phyloP scores from a whole-genome alignment of 2,113 vertebrate genomes.

The Cathartes aura region DNA sequence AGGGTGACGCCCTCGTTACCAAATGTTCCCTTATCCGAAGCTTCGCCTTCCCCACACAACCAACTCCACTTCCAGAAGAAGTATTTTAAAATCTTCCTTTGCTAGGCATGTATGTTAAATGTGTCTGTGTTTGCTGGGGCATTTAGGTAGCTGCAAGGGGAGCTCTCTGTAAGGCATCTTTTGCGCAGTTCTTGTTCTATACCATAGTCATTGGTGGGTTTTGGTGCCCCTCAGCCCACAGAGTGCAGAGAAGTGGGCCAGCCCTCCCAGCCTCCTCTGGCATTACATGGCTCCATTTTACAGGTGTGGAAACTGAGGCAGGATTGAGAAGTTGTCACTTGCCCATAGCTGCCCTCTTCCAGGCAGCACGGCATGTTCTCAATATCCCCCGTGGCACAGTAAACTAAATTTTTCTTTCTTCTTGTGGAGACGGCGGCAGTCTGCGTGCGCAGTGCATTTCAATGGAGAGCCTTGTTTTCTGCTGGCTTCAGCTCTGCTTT shows the following conservation, averaged over 20 bases:
- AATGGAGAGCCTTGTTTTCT: constrained; percentile 34
- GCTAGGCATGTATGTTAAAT: not conserved
- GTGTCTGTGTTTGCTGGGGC: not conserved
- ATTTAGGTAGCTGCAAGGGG: not conserved
- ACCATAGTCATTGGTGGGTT: rapidly evolving
- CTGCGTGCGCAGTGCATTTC: not conserved
- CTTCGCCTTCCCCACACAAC: not conserved
- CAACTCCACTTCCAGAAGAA: not conserved
- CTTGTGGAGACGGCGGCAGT: rapidly evolving
- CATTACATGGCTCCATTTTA: not conserved
- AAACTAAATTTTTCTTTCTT: not conserved
- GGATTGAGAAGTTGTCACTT: not conserved
- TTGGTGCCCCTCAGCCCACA: not conserved
- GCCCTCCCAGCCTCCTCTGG: not conserved
- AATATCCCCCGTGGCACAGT: rapidly evolving
- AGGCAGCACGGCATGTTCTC: not conserved
- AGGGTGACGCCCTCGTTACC: not conserved
- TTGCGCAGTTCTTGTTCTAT: not conserved
- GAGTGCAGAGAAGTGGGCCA: not conserved
- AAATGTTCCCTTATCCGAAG: not conserved
- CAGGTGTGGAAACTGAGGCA: not conserved
- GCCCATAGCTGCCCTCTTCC: not conserved
- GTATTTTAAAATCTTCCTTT: not conserved
- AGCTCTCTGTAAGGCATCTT: not conserved
- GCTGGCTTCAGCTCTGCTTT: constrained; percentile 25